Percentiles rank a stretch among this genome's conserved stretches.
These are phyloP conservation scores for Collichthys lucidus DNA, from an alignment of 2,113 vertebrate genomes.

Conservation along the genomic window DNA sequence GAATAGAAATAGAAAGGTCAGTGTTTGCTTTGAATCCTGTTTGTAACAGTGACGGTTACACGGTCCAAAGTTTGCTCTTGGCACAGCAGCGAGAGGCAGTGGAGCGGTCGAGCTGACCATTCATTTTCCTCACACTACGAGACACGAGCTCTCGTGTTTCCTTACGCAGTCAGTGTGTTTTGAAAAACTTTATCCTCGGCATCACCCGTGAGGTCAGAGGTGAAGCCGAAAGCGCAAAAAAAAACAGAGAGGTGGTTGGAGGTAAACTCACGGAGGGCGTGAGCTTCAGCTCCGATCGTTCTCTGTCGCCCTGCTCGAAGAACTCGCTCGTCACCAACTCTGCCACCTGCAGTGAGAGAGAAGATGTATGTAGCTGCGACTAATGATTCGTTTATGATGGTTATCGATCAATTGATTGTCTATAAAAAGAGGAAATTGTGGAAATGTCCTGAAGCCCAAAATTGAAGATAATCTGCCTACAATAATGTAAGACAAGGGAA, in stretches of 20 bases:
- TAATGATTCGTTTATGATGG: not conserved
- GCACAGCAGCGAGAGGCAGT: slow-evolving; percentile 44
- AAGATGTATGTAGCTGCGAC: not conserved
- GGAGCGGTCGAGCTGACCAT: slow-evolving; percentile 61
- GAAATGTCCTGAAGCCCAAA: no score
- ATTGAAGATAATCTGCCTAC: no score
- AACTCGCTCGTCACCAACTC: slow-evolving; percentile 99
- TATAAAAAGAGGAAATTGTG: no score
- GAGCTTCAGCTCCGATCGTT: slow-evolving; percentile 96
- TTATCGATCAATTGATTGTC: no score
- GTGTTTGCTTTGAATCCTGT: slow-evolving; percentile 22
- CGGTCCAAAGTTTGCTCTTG: slow-evolving; percentile 46
- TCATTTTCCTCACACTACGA: slow-evolving; percentile 61
- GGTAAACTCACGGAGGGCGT: slow-evolving; percentile 92
- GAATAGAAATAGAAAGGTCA: slow-evolving; percentile 55
- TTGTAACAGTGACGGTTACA: slow-evolving; percentile 38
- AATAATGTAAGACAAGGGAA: not conserved
- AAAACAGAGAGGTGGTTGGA: slow-evolving; percentile 9
- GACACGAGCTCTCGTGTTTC: slow-evolving; percentile 54
- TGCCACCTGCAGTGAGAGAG: slow-evolving; percentile 88
- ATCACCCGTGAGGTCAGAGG: slow-evolving; percentile 57
- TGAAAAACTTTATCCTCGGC: slow-evolving; percentile 53
- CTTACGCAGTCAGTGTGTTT: slow-evolving; percentile 50
- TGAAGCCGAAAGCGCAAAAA: slow-evolving; percentile 41
- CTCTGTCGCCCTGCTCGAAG: slow-evolving; percentile 99